Evolutionary conservation across 2,888 invertebrate species (phyloP).

Genomic region (Ligdia adustata): DNA sequence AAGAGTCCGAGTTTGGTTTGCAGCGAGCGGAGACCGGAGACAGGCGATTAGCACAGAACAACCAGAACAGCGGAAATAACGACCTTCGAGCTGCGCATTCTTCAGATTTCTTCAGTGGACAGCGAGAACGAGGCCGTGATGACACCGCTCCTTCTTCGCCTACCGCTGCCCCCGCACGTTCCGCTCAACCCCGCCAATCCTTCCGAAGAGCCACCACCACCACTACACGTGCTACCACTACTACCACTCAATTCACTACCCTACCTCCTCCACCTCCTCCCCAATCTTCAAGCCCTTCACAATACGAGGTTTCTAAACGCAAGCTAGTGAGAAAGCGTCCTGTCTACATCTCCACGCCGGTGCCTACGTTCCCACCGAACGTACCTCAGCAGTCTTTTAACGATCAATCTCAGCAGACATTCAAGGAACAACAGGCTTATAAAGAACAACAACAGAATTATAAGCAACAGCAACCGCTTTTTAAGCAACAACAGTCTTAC

Average conservation of each 20-base stretch:
- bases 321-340: constrained; percentile 75
- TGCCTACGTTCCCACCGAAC: constrained; percentile 52
- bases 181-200: constrained; percentile 53
- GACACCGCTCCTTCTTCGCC: constrained; percentile 49
- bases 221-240: constrained; percentile 65
- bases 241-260: constrained; percentile 50
- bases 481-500: constrained; percentile 45
- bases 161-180: constrained; percentile 49
- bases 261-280: constrained; percentile 45
- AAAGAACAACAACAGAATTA: constrained; percentile 16
- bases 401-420: not conserved
- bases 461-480: constrained; percentile 47
- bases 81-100: constrained; percentile 89
- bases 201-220: constrained; percentile 71
- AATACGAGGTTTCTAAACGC: constrained; percentile 64
- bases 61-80: constrained; percentile 51
- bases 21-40: constrained; percentile 89
- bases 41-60: constrained; percentile 64
- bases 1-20: constrained; percentile 88
- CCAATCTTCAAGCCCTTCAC: constrained; percentile 41
- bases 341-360: constrained; percentile 56
- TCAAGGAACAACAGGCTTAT: not conserved
- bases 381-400: constrained; percentile 24
- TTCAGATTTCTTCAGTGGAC: constrained; percentile 89
- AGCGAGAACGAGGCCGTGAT: constrained; percentile 74